Evolutionary conservation across 2,888 invertebrate genomes (phyloP), one percentile per base, ranked within the genome.

Genomic region (Thera obeliscata): DNA sequence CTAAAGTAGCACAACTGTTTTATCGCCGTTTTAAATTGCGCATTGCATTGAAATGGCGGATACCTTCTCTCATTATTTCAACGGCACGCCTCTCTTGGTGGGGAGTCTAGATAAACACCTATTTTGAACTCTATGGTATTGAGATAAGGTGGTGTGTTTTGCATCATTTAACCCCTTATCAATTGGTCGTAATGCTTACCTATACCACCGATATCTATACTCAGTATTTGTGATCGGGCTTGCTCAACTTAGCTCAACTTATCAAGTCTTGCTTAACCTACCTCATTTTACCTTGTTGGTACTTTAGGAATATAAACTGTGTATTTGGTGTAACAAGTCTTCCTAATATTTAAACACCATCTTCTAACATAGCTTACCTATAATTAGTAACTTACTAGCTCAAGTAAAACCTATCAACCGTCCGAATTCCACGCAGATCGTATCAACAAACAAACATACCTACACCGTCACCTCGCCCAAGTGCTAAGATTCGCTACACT

Each of bases 1-100:
- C 56, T 33, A 33, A 52, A 48, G 74, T 77, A 76, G 74, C 72
- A 61, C 63, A 70, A 59, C 62, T 69, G 38, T 67, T 70, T 75
- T 79, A 79, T 81, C 82, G 70, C 67, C 66, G 74, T 76, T 78
- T 84, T 75, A 80, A 85, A 85, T 83, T 85, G 78, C 79, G 61
- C 66, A 74, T 74, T 78, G 81, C 81, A 80, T 79, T 80, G 85
- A 84, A 81, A 77, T 85, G 82, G 82, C 87, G 87, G 87, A 88
- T 88, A 88, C 87, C 43, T 78, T 50, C 50, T 52, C 52, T 52
- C 52, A 84, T 77, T 64, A 83, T 78, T 74, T 74, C 69, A 76
- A 78, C 76, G 83, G 83, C 81, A 83, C 81, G 81, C 82, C 79
- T 82, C 73, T 76, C 78, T 65, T 76, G 70, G 79, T 71, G 78